Conservation (phyloP, 2,888 invertebrate genomes). For the Limnephilus auricula region DNA sequence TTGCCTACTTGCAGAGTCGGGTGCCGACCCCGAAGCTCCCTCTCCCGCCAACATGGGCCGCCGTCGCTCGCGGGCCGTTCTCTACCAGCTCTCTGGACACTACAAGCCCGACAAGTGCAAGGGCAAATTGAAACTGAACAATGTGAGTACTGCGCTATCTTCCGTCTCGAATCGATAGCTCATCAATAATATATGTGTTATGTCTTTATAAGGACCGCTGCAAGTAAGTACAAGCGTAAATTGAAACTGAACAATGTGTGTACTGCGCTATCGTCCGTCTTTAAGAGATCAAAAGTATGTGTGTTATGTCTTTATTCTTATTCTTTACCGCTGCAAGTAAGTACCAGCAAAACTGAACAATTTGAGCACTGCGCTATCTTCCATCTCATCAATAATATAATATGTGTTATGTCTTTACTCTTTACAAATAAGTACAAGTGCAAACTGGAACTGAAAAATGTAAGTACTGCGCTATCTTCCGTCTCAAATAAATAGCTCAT, state of each 20-base stretch:
- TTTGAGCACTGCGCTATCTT: no score
- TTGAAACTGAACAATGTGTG: no score
- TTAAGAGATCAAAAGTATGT: no score
- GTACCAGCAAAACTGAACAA: no score
- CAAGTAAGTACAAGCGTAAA: neutral
- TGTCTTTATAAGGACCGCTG: neutral
- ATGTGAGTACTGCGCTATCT: conserved; percentile 82
- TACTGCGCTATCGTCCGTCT: no score
- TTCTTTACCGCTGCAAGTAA: no score
- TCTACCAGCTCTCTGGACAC: conserved; percentile 97
- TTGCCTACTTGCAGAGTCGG: conserved; percentile 89
- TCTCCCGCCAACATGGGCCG: conserved; percentile 94
- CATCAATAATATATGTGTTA: conserved; percentile 8
- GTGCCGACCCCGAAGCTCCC: conserved; percentile 87
- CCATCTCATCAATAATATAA: no score
- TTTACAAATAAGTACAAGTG: conserved; percentile 95
- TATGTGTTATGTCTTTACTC: no score
- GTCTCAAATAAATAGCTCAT: no score
- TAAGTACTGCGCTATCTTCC: conserved; percentile 77
- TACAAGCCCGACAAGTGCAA: conserved; percentile 96
- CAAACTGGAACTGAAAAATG: conserved; percentile 96
- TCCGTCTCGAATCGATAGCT: neutral
- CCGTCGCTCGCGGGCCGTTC: conserved; percentile 94
- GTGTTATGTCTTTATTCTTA: no score
- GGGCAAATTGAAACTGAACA: conserved; percentile 95